Percentiles rank a stretch among this genome's conserved stretches.
These are phyloP conservation scores for Microcebus lehilahytsara DNA, from an alignment of 2,113 vertebrate species.

Conservation along the genomic window DNA sequence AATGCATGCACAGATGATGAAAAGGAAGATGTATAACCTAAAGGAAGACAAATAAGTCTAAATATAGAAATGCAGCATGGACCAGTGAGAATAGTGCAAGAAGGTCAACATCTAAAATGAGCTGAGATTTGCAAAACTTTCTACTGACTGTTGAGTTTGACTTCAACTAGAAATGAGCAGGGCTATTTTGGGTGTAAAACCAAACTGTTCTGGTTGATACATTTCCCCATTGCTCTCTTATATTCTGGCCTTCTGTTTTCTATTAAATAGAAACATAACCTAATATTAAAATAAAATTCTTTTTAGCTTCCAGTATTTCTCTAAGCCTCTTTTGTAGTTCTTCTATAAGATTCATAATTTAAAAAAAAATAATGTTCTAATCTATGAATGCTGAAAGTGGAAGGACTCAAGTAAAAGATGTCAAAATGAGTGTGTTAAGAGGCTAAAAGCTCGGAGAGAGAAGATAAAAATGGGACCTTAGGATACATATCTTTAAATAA, in stretches of 20 bases:
- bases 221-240: not conserved
- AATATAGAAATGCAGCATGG: not conserved
- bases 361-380: not conserved
- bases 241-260: not conserved
- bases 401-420: not conserved
- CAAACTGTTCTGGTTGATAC: not conserved
- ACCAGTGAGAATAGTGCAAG: not conserved
- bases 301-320: not conserved
- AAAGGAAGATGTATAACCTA: not conserved
- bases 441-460: not conserved
- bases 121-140: conserved; percentile 6
- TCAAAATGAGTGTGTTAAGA: not conserved
- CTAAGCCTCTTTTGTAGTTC: not conserved
- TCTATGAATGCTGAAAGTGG: not conserved
- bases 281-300: not conserved
- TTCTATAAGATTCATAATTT: not conserved
- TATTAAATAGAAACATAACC: not conserved
- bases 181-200: not conserved
- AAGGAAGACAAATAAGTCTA: not conserved
- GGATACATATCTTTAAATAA: not conserved
- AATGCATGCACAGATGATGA: not conserved
- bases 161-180: not conserved
- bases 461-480: not conserved
- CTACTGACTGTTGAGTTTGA: not conserved
- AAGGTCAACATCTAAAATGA: not conserved